phyloP scores from a whole-genome alignment of 1,140 invertebrate genomes.

The Drosophila hydei region DNA sequence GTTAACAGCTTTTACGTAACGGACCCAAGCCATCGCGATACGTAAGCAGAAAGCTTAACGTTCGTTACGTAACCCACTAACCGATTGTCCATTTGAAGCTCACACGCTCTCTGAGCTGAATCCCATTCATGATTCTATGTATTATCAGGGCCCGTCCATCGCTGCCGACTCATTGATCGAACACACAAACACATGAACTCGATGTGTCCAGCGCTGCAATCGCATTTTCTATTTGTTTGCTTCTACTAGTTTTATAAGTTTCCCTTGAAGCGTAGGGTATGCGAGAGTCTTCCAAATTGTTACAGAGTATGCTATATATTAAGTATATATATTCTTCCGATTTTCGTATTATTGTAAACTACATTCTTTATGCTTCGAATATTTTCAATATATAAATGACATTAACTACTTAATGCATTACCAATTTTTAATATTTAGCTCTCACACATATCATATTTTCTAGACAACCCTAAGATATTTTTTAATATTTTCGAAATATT shows the following conservation, averaged over 20 bases:
- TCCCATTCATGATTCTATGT: constrained; percentile 74
- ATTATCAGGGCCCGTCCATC: constrained; percentile 29
- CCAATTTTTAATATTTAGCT: too few relatives aligned
- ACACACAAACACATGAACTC: constrained; percentile 17
- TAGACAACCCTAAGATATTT: too few relatives aligned
- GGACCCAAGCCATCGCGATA: constrained; percentile 67
- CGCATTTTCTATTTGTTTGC: constrained; percentile 57
- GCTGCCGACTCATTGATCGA: constrained; percentile 26
- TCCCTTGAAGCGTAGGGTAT: constrained; percentile 4
- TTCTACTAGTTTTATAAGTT: constrained; percentile 47
- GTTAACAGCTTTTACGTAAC: constrained; percentile 61
- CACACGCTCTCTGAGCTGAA: constrained; percentile 33
- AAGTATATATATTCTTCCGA: not conserved
- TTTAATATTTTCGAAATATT: too few relatives aligned
- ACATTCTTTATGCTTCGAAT: too few relatives aligned
- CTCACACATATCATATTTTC: too few relatives aligned
- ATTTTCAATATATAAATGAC: too few relatives aligned
- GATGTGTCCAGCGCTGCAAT: constrained; percentile 40
- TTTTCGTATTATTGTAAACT: too few relatives aligned
- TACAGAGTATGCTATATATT: not conserved
- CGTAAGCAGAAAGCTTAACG: constrained; percentile 48
- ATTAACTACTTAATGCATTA: too few relatives aligned
- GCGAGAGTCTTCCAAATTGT: not conserved
- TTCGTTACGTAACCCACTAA: constrained; percentile 57
- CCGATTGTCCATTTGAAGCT: constrained; percentile 22